A percentile compares a stretch with the other conserved stretches of the same genome.
These are phyloP conservation scores for Hydropsyche tenuis DNA, from an alignment of 1,140 invertebrate species.

Conservation along the genomic window DNA sequence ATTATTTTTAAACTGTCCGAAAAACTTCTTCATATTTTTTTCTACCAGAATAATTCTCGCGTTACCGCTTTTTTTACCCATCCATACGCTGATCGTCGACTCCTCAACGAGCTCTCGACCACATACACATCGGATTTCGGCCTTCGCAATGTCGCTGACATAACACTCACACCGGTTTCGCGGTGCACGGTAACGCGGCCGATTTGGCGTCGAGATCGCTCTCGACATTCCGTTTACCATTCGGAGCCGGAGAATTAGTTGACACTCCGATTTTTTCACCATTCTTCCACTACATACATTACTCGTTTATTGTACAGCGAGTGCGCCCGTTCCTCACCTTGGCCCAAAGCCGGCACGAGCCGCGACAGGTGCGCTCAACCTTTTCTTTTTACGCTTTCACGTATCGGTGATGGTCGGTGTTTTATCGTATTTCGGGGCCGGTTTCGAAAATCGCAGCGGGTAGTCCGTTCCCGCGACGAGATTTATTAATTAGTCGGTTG, in stretches of 20 bases:
- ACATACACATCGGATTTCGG: too few species aligned
- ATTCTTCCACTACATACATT: too few species aligned
- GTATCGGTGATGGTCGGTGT: too few species aligned
- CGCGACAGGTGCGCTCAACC: not conserved
- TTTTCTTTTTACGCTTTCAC: too few species aligned
- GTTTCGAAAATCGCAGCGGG: constrained; percentile 4
- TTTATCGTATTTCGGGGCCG: not conserved
- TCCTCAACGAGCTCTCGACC: too few species aligned
- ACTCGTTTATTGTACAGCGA: too few species aligned
- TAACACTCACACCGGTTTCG: not conserved
- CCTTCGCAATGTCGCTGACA: not conserved
- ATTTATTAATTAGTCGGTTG: constrained; percentile 23
- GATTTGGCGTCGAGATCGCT: constrained; percentile 8
- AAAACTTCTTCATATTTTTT: too few species aligned
- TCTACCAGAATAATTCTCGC: too few species aligned
- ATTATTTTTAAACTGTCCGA: too few species aligned
- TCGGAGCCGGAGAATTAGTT: not conserved
- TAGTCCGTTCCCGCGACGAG: constrained; percentile 1
- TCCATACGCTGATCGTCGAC: too few species aligned
- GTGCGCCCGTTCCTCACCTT: not conserved
- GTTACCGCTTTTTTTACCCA: too few species aligned
- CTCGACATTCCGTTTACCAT: constrained; percentile 19
- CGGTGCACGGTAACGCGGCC: not conserved
- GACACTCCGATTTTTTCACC: not conserved
- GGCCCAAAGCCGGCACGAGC: not conserved